Conservation (phyloP, 2,113 vertebrate species). For the Micromys minutus region DNA sequence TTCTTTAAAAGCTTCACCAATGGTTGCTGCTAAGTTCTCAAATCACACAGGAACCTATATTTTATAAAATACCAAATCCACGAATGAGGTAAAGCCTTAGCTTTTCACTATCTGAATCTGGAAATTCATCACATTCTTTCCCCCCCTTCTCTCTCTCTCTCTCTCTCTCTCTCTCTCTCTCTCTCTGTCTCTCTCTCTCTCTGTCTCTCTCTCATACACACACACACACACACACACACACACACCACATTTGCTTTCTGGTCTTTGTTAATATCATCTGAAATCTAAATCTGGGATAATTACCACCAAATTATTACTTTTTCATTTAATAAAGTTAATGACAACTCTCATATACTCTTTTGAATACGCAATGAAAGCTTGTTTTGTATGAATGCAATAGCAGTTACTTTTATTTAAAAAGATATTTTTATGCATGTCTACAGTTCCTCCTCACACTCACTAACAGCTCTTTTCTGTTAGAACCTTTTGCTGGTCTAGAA, state of each 20-base stretch:
- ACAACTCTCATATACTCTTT: not conserved
- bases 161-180: too few relatives aligned
- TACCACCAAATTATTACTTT: not conserved
- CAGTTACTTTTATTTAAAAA: conserved; percentile 14
- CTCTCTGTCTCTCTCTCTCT: too few relatives aligned
- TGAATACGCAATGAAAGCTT: not conserved
- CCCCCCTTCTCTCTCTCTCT: too few relatives aligned
- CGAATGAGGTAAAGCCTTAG: conserved; percentile 17
- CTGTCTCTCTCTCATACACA: not conserved
- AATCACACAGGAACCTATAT: conserved; percentile 35
- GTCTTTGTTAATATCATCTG: not conserved
- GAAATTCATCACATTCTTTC: not conserved
- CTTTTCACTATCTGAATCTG: conserved; percentile 34
- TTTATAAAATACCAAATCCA: conserved; percentile 55
- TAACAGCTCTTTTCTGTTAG: not conserved
- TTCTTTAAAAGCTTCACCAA: not conserved
- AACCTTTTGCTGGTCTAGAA: not conserved
- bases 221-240: too few relatives aligned
- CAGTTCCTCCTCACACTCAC: not conserved
- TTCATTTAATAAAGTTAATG: not conserved
- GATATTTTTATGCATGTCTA: not conserved
- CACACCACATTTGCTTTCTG: not conserved
- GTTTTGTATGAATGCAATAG: not conserved
- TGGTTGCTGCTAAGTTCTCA: conserved; percentile 55
- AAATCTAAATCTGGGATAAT: not conserved